These are phyloP conservation scores for Euspilapteryx auroguttella DNA, from an alignment of 2,888 invertebrate genomes.

Conservation along the genomic window DNA sequence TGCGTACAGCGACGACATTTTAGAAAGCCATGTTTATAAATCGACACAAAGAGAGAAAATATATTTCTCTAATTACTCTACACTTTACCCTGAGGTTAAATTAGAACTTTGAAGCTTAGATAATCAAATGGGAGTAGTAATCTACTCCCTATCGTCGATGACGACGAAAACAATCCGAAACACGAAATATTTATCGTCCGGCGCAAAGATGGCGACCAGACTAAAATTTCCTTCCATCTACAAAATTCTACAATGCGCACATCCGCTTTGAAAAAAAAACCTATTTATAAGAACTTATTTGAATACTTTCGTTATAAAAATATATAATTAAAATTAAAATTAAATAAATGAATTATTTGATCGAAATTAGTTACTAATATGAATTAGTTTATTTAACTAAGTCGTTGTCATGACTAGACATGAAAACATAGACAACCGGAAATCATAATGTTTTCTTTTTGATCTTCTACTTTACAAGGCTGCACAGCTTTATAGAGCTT, in stretches of 20 bases:
- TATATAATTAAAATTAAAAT: too few relatives aligned
- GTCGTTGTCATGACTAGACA: too few relatives aligned
- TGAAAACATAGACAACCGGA: too few relatives aligned
- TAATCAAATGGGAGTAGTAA: constrained; percentile 60
- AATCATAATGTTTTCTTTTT: too few relatives aligned
- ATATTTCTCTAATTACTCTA: constrained; percentile 18
- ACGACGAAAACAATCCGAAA: constrained; percentile 62
- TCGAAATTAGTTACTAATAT: too few relatives aligned
- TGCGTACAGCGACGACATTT: constrained; percentile 75
- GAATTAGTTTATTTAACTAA: too few relatives aligned
- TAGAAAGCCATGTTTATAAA: constrained; percentile 79
- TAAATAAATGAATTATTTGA: too few relatives aligned
- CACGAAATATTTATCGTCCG: constrained; percentile 46
- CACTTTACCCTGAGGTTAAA: constrained; percentile 33
- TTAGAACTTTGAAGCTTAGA: constrained; percentile 22
- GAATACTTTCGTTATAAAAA: too few relatives aligned
- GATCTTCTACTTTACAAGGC: too few relatives aligned
- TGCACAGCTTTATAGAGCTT: too few relatives aligned
- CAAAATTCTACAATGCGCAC: constrained; percentile 35
- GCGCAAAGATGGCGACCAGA: constrained; percentile 72
- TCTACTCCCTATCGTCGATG: constrained; percentile 68
- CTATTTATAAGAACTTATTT: too few relatives aligned
- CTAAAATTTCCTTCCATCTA: constrained; percentile 18
- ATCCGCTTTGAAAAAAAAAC: constrained; percentile 21
- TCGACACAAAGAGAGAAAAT: constrained; percentile 57